Base-by-base conservation (phyloP, 2,113 vertebrate genomes). In the Lutjanus erythropterus region DNA sequence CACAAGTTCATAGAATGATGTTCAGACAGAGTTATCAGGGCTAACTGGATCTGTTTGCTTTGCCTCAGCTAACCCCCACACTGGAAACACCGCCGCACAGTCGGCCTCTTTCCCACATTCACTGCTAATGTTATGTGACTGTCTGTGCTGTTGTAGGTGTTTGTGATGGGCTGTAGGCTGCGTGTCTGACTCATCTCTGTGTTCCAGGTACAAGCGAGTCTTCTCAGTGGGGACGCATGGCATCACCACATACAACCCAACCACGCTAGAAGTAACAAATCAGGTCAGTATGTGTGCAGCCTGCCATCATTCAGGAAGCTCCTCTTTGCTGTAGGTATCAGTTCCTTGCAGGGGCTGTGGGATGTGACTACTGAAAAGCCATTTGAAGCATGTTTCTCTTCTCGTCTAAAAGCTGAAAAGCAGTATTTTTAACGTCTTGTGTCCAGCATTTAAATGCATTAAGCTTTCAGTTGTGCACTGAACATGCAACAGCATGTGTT, bases 241-340 rank as follows among this genome's bases (percentile, higher is more conserved):
- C 81, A 95, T 99, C 84, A 99, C 98, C 89, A 99, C 98, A 0
- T 99, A 99, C 86, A 99, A 99, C 92, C 98, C 98, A 9, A 95
- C 96, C 79, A 99, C 98, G 0, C 91, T 99, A 93, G 98, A 99
- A 97, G 96, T 99, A 94, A 99, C 98, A 76, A 99, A 99, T 96
- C 98, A 99, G 98, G 98, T 99, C 95, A 94, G 86, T 71, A 3
- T 59, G 29, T 44, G 0, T 6, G 23, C 44, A 35, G 31, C 23
- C 25, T 44, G 62, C 23, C 14, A 2, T 41, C 44, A 5, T 39
- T 65, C 8, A 27, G 18, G 10, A 46, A 35, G 23, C 29, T 60
- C 18, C 1, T 8, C 67, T 55, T n/a, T 25, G 3, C 75, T 19
- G 41, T 0, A 11, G 78, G 23, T 65, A 39, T 71, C 69, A 60